These are phyloP conservation scores for Drosophila insularis DNA, from an alignment of 1,140 invertebrate genomes.

Conservation along the genomic window DNA sequence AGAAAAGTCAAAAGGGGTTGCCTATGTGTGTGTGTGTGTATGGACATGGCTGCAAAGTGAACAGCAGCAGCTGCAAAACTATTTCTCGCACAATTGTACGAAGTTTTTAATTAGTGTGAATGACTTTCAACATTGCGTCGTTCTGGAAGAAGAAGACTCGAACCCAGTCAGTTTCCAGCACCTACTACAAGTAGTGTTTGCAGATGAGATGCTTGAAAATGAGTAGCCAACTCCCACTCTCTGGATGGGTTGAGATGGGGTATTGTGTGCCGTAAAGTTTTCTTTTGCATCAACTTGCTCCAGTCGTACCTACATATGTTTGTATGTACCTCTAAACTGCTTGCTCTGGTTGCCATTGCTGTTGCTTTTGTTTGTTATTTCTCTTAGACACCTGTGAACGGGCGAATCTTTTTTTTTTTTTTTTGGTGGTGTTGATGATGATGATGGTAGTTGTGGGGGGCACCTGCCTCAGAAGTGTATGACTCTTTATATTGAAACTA, in stretches of 20 bases:
- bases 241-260: conserved; percentile 8
- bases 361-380: not conserved
- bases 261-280: conserved; percentile 50
- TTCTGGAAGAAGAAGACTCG: conserved; percentile 22
- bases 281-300: conserved; percentile 46
- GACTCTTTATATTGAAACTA: not conserved
- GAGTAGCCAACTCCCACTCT: conserved; percentile 26
- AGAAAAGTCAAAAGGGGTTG: conserved; percentile 2
- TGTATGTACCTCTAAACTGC: not conserved
- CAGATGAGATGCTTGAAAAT: conserved; percentile 69
- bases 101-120: conserved; percentile 82
- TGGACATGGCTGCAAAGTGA: conserved; percentile 23
- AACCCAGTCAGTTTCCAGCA: conserved; percentile 14
- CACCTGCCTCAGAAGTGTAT: not conserved
- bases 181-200: conserved; percentile 35
- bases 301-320: not conserved
- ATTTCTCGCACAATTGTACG: conserved; percentile 78
- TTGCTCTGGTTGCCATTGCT: not conserved
- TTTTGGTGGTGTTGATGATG: not conserved
- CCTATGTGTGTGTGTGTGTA: not conserved
- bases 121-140: conserved; percentile 76
- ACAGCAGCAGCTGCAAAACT: conserved; percentile 73
- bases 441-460: no score
- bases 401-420: not conserved
- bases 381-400: not conserved